Conservation (phyloP, 2,888 invertebrate species). For the Ditula angustiorana region DNA sequence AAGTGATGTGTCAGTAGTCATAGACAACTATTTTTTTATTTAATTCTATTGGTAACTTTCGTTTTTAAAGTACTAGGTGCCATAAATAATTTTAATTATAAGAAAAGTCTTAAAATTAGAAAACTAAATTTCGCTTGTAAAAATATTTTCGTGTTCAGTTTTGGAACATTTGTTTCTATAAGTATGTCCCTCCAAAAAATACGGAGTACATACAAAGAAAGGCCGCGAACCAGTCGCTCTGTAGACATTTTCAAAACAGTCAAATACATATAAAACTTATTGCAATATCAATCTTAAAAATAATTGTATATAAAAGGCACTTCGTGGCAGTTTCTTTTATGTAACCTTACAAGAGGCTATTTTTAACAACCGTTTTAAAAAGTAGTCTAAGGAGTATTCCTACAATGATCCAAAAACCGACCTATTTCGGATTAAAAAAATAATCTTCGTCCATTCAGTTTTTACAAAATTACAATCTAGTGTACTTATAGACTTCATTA, state of each 20-base stretch:
- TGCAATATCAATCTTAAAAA: constrained; percentile 55
- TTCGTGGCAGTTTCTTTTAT: constrained; percentile 81
- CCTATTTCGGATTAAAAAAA: constrained; percentile 46
- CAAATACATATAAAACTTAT: constrained; percentile 54
- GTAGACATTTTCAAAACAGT: constrained; percentile 52
- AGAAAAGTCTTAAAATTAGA: constrained; percentile 70
- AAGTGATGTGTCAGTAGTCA: constrained; percentile 59
- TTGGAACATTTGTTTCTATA: constrained; percentile 40
- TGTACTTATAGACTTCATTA: constrained; percentile 74
- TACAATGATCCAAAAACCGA: constrained; percentile 58
- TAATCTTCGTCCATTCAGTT: constrained; percentile 44
- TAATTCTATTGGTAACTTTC: constrained; percentile 82
- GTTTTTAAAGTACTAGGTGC: constrained; percentile 73
- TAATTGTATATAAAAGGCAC: constrained; percentile 81
- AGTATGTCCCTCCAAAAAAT: constrained; percentile 11
- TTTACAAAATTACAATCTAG: constrained; percentile 62
- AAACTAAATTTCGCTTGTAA: constrained; percentile 45
- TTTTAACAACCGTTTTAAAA: constrained; percentile 72
- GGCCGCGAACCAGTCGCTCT: constrained; percentile 78
- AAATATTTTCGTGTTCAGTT: constrained; percentile 40
- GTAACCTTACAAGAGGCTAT: constrained; percentile 62
- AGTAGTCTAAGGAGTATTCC: constrained; percentile 73
- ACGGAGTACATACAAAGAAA: constrained; percentile 40
- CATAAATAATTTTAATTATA: constrained; percentile 78
- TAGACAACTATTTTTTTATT: constrained; percentile 48